Percentiles rank a stretch among this genome's conserved stretches.
Conservation (phyloP, 2,888 invertebrate genomes). For the Drosophila ezoana region DNA sequence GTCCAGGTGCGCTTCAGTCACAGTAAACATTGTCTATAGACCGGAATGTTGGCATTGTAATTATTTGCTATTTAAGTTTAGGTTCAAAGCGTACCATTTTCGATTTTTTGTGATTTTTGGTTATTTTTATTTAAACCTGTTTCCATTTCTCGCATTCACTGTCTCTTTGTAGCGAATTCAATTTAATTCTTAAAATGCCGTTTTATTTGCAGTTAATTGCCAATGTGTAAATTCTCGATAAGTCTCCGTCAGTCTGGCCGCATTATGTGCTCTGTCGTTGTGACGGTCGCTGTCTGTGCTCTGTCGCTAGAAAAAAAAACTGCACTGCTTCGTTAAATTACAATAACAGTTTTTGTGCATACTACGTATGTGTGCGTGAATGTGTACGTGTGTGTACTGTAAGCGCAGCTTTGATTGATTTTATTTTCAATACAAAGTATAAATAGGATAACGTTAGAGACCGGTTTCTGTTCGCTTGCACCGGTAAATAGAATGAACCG, state of each 20-base stretch:
- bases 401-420: constrained; percentile 36
- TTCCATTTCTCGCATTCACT: constrained; percentile 16
- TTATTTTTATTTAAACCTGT: constrained; percentile 24
- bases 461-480: constrained; percentile 36
- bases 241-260: constrained; percentile 17
- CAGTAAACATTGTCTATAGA: no score
- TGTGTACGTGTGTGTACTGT: constrained; percentile 7
- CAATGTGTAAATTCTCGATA: constrained; percentile 2
- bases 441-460: constrained; percentile 32
- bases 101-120: constrained; percentile 4
- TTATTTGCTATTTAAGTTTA: background rate
- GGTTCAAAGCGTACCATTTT: constrained; percentile 2
- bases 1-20: constrained; percentile 1
- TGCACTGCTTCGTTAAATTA: constrained; percentile 24
- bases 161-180: background rate
- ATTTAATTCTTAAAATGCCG: constrained; percentile 23
- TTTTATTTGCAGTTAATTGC: constrained; percentile 27
- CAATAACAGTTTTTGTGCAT: constrained; percentile 12
- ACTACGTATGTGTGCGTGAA: background rate
- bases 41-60: constrained; percentile 12
- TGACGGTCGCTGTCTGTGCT: background rate
- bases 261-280: constrained; percentile 1
- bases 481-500: constrained; percentile 11
- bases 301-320: constrained; percentile 7
- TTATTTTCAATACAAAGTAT: constrained; percentile 20